These are phyloP conservation scores for Augochlora pura DNA, from an alignment of 1,140 invertebrate species.

Conservation along the genomic window DNA sequence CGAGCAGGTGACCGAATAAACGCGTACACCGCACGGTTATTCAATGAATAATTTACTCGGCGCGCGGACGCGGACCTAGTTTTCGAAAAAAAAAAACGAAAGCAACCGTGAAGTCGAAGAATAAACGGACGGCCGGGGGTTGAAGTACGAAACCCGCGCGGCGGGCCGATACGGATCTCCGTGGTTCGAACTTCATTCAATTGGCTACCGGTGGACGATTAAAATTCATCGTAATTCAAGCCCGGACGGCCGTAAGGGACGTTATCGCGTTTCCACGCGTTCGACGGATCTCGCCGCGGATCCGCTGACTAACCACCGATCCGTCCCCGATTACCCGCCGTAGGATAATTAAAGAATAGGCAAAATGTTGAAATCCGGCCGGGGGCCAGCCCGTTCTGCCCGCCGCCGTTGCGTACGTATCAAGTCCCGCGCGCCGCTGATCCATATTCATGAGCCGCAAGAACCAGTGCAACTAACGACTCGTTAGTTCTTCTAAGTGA, in stretches of 20 bases:
- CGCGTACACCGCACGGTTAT: not conserved
- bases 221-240: slow-evolving; percentile 9
- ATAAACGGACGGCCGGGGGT: no score
- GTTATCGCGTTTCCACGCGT: not conserved
- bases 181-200: not conserved
- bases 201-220: not conserved
- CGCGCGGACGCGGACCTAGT: not conserved
- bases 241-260: not conserved
- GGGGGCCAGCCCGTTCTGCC: no score
- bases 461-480: slow-evolving; percentile 64
- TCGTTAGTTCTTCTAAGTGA: slow-evolving; percentile 71
- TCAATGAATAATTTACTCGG: not conserved
- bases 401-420: slow-evolving; percentile 21
- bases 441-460: slow-evolving; percentile 69
- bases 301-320: slow-evolving; percentile 12
- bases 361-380: slow-evolving; percentile 58
- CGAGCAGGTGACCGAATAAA: no score
- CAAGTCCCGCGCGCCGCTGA: no score
- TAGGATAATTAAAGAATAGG: slow-evolving; percentile 56
- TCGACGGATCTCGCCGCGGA: slow-evolving; percentile 5
- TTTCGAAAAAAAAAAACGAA: not conserved
- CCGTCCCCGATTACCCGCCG: slow-evolving; percentile 8
- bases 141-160: no score
- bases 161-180: no score
- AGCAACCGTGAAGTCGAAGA: not conserved